Conservation (phyloP, 1,140 invertebrate genomes). For the Achroia grisella region DNA sequence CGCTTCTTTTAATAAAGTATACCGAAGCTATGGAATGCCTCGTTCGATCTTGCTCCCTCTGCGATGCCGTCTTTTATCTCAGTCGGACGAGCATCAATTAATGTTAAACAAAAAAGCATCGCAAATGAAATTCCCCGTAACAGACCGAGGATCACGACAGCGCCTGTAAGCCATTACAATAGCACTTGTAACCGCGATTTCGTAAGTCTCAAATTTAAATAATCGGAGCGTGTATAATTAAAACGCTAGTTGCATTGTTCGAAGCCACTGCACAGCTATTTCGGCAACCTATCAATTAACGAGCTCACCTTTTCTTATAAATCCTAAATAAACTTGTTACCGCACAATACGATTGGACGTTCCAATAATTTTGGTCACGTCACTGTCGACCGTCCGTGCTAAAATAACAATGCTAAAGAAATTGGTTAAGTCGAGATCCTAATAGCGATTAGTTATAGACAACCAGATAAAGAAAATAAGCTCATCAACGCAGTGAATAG, state of each 20-base stretch:
- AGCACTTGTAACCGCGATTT: constrained; percentile 38
- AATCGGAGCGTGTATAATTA: constrained; percentile 64
- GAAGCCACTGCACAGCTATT: constrained; percentile 54
- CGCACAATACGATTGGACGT: constrained; percentile 27
- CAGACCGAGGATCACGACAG: constrained; percentile 27
- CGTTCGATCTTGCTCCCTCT: constrained; percentile 52
- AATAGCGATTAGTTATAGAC: constrained; percentile 59
- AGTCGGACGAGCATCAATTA: constrained; percentile 59
- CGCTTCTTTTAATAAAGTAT: constrained; percentile 72
- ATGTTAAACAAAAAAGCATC: constrained; percentile 52
- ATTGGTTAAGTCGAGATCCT: constrained; percentile 24
- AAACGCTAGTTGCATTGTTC: constrained; percentile 51
- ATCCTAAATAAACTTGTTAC: constrained; percentile 53
- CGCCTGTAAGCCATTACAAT: constrained; percentile 23
- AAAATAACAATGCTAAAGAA: constrained; percentile 50
- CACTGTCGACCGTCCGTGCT: constrained; percentile 27
- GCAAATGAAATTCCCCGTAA: constrained; percentile 59
- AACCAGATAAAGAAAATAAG: constrained; percentile 59
- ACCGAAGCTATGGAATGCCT: constrained; percentile 65
- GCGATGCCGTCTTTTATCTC: constrained; percentile 62
- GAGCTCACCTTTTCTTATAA: constrained; percentile 27
- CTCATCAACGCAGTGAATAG: constrained; percentile 60
- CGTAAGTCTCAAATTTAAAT: constrained; percentile 66
- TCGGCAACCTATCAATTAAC: constrained; percentile 58
- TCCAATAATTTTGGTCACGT: constrained; percentile 23